These are phyloP conservation scores for Zosterops lateralis DNA, from an alignment of 2,113 vertebrate genomes.

Conservation along the genomic window DNA sequence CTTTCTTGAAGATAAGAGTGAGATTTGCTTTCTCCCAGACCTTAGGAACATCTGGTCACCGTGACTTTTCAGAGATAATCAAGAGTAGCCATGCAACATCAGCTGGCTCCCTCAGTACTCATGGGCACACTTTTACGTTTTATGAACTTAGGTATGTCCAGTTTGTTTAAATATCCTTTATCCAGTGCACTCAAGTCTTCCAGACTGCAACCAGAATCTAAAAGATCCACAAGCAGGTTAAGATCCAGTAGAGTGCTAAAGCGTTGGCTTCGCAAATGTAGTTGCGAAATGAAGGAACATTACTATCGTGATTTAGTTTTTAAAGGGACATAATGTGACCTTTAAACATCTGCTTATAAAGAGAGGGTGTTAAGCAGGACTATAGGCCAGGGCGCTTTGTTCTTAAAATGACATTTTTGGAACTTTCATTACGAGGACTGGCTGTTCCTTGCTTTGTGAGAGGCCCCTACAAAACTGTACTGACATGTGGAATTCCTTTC, in stretches of 20 bases:
- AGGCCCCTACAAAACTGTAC: neutral
- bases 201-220: neutral
- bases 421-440: neutral
- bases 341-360: constrained; percentile 47
- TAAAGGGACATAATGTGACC: constrained; percentile 6
- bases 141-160: neutral
- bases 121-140: neutral
- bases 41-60: neutral
- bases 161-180: neutral
- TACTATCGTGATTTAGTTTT: constrained; percentile 13
- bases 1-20: neutral
- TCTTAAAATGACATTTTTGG: constrained; percentile 39
- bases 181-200: neutral
- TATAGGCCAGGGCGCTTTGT: constrained; percentile 21
- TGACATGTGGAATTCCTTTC: neutral
- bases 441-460: constrained; percentile 30
- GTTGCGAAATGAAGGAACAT: neutral
- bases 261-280: neutral
- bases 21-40: neutral
- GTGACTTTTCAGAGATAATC: neutral
- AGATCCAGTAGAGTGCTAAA: neutral
- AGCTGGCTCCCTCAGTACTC: neutral
- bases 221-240: neutral
- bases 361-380: constrained; percentile 25
- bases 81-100: neutral